Evolutionary conservation across 1,140 invertebrate genomes (phyloP).

Genomic region (Sitobion miscanthi): DNA sequence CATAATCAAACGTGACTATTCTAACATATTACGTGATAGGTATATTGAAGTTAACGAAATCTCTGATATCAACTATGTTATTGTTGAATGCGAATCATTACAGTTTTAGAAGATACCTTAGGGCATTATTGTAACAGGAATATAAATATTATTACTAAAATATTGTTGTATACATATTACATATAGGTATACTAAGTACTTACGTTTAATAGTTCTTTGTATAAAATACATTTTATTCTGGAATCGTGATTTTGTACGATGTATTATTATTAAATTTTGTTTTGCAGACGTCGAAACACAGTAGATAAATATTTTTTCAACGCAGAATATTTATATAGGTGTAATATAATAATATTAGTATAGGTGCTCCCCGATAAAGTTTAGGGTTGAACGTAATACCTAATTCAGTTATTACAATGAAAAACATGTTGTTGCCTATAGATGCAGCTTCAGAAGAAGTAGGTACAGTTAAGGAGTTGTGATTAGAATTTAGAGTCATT

Average conservation of each 20-base stretch:
- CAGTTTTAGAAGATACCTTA: not conserved
- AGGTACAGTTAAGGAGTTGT: no score
- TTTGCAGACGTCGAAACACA: not conserved
- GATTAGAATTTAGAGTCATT: no score
- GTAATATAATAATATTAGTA: not conserved
- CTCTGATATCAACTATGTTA: not conserved
- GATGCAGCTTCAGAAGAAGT: no score
- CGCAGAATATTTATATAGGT: not conserved
- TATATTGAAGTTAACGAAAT: not conserved
- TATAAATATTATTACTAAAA: not conserved
- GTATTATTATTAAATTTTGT: not conserved
- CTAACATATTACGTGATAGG: conserved; percentile 7
- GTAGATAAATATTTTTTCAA: not conserved
- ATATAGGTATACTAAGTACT: not conserved
- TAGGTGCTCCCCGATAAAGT: not conserved
- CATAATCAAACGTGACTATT: not conserved
- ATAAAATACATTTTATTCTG: not conserved
- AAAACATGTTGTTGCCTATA: no score
- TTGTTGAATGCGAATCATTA: not conserved
- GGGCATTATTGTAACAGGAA: not conserved
- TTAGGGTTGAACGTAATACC: no score
- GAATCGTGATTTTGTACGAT: not conserved
- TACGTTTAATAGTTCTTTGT: no score
- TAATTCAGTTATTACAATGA: no score
- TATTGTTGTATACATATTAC: not conserved